Evolutionary conservation across 2,797 vertebrate species (phyloP).

Genomic region (Paramormyrops hopkinsi): DNA sequence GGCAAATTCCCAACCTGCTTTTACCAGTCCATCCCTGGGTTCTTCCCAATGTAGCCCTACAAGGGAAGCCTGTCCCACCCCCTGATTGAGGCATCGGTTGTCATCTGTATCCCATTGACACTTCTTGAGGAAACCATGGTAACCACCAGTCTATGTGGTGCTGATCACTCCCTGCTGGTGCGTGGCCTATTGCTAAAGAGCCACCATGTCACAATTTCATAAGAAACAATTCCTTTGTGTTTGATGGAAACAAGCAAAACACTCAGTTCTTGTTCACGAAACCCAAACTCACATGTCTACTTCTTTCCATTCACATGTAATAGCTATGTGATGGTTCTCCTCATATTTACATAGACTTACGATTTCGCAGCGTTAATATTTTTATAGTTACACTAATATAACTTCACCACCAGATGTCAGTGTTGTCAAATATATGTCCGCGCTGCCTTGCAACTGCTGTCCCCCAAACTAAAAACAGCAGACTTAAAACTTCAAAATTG

Average conservation of each 20-base stretch:
- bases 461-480: background rate
- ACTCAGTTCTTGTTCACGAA: background rate
- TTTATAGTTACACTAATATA: background rate
- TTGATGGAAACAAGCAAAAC: background rate
- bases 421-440: constrained; percentile 34
- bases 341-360: background rate
- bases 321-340: background rate
- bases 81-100: background rate
- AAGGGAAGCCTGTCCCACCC: background rate
- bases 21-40: too few relatives aligned
- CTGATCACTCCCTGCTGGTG: background rate
- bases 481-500: background rate
- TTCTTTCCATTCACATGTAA: background rate
- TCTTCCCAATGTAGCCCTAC: background rate
- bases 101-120: background rate
- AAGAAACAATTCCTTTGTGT: background rate
- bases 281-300: background rate
- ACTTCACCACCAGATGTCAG: constrained; percentile 46
- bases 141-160: background rate
- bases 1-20: background rate
- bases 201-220: background rate
- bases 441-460: background rate
- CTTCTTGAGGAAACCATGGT: background rate
- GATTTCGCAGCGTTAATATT: background rate
- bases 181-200: background rate